phyloP scores from a whole-genome alignment of 2,113 vertebrate genomes.

The Antechinus stuartii region DNA sequence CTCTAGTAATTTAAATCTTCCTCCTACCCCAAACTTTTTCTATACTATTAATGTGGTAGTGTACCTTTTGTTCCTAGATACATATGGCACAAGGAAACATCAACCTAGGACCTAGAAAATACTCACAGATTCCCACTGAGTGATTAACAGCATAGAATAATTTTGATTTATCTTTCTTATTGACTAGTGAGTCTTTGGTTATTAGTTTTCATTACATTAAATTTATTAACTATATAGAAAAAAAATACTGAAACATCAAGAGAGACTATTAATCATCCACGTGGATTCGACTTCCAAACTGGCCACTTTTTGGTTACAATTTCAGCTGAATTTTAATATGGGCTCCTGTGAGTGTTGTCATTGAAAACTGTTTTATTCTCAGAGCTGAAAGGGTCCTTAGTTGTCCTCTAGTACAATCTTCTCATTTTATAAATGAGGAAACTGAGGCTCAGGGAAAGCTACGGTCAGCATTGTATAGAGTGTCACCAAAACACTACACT shows the following conservation, averaged over 20 bases:
- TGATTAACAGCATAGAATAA: not conserved
- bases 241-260: not conserved
- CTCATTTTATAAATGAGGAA: not conserved
- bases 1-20: no score
- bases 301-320: constrained; percentile 52
- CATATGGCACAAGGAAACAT: not conserved
- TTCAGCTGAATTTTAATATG: constrained; percentile 45
- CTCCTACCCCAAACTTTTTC: not conserved
- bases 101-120: not conserved
- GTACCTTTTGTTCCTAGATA: not conserved
- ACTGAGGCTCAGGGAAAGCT: not conserved
- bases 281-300: constrained; percentile 52
- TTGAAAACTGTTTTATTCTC: not conserved
- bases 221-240: constrained; percentile 25
- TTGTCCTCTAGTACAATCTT: not conserved
- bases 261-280: constrained; percentile 19
- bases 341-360: constrained; percentile 58
- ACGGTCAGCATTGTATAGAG: not conserved
- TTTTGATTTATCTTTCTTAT: constrained; percentile 1
- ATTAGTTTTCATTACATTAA: constrained; percentile 28
- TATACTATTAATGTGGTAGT: not conserved
- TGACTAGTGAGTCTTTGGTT: not conserved
- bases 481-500: not conserved
- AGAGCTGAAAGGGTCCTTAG: not conserved
- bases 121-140: not conserved